phyloP scores from a whole-genome alignment of 2,888 invertebrate genomes.

The Himalopsyche tibetana region DNA sequence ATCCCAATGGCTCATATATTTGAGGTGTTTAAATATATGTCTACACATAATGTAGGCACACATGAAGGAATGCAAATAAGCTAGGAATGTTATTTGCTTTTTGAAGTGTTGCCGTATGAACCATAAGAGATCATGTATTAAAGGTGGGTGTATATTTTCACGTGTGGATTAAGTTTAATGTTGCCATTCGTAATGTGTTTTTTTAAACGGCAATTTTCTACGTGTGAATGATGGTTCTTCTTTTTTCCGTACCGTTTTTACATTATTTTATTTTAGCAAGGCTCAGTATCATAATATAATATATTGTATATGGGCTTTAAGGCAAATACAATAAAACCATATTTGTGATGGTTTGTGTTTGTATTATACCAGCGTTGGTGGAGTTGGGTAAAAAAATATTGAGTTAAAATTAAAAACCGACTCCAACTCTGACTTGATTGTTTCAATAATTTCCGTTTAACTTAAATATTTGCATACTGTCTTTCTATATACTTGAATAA shows the following conservation, averaged over 20 bases:
- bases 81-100: slow-evolving; percentile 31
- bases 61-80: slow-evolving; percentile 27
- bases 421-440: no score
- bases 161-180: slow-evolving; percentile 10
- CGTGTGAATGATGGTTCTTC: background rate
- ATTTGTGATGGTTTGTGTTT: no score
- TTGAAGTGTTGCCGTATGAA: slow-evolving; percentile 15
- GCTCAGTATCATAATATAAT: no score
- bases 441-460: no score
- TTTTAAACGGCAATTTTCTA: slow-evolving; percentile 31
- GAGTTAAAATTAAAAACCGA: no score
- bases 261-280: background rate
- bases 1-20: background rate
- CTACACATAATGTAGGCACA: slow-evolving; percentile 16
- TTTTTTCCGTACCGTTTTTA: background rate
- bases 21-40: slow-evolving; percentile 11
- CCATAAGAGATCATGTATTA: slow-evolving; percentile 19
- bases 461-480: no score
- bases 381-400: no score
- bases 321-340: no score
- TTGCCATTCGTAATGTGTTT: slow-evolving; percentile 30
- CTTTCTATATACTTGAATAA: no score
- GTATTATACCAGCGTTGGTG: no score
- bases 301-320: no score
- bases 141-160: background rate